Evolutionary conservation across 2,113 vertebrate genomes (phyloP), one percentile per base, ranked within the genome.

Genomic region (Silurus glanis): DNA sequence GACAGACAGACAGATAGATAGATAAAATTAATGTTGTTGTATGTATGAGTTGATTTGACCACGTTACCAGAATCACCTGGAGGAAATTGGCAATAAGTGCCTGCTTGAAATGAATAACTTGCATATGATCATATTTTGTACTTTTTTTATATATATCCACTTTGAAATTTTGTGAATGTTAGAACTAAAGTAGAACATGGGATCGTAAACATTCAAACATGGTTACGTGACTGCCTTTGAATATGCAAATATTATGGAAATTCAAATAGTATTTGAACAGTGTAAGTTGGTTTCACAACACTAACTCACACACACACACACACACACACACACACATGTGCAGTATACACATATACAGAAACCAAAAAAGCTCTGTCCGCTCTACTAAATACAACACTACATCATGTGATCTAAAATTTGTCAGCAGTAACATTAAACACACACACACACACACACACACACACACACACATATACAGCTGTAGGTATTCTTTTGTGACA

Each of bases 381-480:
- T 66, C 64, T 66, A 5, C n/a, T 25, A 2, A 66, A 3, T 67
- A 28, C n/a, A 67, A 14, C 64, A 67, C 4, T 37, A 47, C 13
- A 21, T 53, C 21, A 14, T 14, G n/a, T 53, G 49, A 47, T n/a
- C 5, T 55, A 51, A 55, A 76, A 14, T 53, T 25, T 55, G 53
- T 25, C 74, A 28, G 6, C 23, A 55, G 51, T 55, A 55, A 76
- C 3, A 1, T 8, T 49, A 71, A 45, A 45, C 37, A 45, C 25
- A 45, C 25, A 45, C 67, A 16, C 9, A 19, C 64, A 25, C 66
- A 67, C 66, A 69, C 67, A 19, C 37, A 51, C 72, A 49, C 71
- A 53, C 49, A 45, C 28, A 59, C 25, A 61, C 56, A 9, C 87
- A 76, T 64, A 85, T 47, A 9, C 37, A 79, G 64, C 49, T 84